Conservation (phyloP, 2,888 invertebrate species). For the Dynastes maya region DNA sequence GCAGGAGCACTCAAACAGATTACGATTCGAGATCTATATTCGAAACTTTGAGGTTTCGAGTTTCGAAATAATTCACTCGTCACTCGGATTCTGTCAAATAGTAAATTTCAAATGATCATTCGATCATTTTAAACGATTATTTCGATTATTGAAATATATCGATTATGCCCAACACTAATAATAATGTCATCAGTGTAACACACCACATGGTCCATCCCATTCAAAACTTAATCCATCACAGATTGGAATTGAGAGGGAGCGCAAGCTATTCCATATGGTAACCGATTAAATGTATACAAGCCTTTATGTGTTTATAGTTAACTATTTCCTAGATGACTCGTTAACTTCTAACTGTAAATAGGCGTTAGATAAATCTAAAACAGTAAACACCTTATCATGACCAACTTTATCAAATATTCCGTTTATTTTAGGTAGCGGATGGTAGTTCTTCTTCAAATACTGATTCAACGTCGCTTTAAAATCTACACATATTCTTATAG, state of each 20-base stretch:
- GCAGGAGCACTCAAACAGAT: no score
- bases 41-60: no score
- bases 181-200: constrained; percentile 40
- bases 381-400: constrained; percentile 56
- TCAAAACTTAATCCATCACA: constrained; percentile 47
- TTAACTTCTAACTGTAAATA: constrained; percentile 57
- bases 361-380: constrained; percentile 57
- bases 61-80: no score
- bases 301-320: constrained; percentile 59
- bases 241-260: constrained; percentile 57
- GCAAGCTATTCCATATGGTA: constrained; percentile 57
- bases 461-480: constrained; percentile 59
- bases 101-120: not conserved
- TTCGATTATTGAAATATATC: constrained; percentile 7
- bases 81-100: no score
- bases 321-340: constrained; percentile 54
- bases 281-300: constrained; percentile 56
- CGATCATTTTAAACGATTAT: no score
- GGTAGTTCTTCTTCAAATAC: constrained; percentile 56
- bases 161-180: no score
- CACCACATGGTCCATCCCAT: constrained; percentile 24
- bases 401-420: constrained; percentile 59
- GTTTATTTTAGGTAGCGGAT: constrained; percentile 60
- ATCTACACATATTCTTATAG: constrained; percentile 59
- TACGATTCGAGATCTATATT: no score